Percentiles rank a stretch among this genome's conserved stretches.
These are phyloP conservation scores for Atractosteus spatula DNA, from an alignment of 2,113 vertebrate genomes.

Conservation along the genomic window DNA sequence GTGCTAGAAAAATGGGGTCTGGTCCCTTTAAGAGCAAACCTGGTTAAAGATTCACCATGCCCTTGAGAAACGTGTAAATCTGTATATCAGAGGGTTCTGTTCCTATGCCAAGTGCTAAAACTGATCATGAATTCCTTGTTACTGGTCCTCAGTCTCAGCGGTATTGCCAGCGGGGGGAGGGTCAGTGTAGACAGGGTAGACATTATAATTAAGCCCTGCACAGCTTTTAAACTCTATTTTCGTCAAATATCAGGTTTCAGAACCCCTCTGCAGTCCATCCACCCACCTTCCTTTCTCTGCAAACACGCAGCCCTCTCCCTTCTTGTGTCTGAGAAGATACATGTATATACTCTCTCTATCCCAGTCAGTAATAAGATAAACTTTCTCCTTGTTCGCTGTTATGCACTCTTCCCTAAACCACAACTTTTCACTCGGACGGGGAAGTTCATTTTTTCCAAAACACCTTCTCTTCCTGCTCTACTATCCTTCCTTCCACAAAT, in stretches of 20 bases:
- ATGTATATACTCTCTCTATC: background rate
- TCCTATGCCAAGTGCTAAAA: conserved; percentile 53
- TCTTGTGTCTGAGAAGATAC: background rate
- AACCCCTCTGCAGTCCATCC: background rate
- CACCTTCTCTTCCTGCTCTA: background rate
- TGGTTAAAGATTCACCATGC: conserved; percentile 51
- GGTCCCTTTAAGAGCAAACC: conserved; percentile 53
- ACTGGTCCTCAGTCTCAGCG: conserved; percentile 39
- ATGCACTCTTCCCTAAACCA: background rate
- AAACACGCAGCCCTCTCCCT: background rate
- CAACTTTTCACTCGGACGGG: conserved; percentile 2
- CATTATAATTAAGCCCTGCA: conserved; percentile 59
- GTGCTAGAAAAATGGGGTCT: background rate
- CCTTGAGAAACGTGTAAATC: conserved; percentile 59
- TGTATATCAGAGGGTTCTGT: conserved; percentile 59
- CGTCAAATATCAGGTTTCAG: conserved; percentile 22
- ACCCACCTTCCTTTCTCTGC: background rate
- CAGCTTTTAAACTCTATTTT: conserved; percentile 31
- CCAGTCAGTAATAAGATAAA: background rate
- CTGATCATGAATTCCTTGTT: conserved; percentile 47
- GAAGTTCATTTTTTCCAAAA: background rate
- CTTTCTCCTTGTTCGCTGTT: background rate
- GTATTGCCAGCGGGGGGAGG: conserved; percentile 39
- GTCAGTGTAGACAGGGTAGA: conserved; percentile 38
- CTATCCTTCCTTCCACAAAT: background rate